Conservation (phyloP, 2,888 invertebrate species). For the Cremastobaeus sp. region DNA sequence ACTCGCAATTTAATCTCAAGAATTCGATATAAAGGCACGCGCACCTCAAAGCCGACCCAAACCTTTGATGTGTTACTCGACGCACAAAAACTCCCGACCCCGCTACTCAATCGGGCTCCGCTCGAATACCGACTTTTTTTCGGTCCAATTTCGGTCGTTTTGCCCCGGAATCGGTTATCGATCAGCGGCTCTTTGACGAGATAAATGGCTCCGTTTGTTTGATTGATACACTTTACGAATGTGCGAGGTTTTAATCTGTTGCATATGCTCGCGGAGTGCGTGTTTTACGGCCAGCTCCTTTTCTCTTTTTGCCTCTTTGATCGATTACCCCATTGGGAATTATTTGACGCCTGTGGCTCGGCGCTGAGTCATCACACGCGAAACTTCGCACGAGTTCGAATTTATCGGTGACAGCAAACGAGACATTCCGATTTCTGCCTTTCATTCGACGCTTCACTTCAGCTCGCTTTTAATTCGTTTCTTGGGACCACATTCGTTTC, state of each 20-base stretch:
- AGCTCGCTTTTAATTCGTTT: no score
- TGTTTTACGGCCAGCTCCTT: neutral
- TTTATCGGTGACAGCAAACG: no score
- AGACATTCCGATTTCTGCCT: no score
- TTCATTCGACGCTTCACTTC: no score
- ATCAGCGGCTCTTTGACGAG: constrained; percentile 9
- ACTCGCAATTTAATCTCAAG: constrained; percentile 60
- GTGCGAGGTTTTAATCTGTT: constrained; percentile 28
- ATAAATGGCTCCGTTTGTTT: constrained; percentile 33
- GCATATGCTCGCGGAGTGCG: constrained; percentile 17
- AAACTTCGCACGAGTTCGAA: constrained; percentile 1
- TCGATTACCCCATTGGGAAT: constrained; percentile 11
- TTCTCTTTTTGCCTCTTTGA: constrained; percentile 7
- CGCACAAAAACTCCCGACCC: constrained; percentile 22
- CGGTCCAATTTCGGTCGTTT: constrained; percentile 2
- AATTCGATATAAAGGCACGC: constrained; percentile 43
- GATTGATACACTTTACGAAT: constrained; percentile 36
- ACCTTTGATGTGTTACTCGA: constrained; percentile 44
- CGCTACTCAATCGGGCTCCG: neutral
- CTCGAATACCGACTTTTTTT: constrained; percentile 13
- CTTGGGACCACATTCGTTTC: no score
- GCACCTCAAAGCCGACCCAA: constrained; percentile 41
- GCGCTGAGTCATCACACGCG: neutral
- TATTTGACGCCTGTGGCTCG: neutral
- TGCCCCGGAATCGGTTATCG: constrained; percentile 13